Percentiles rank a stretch among this genome's conserved stretches.
Evolutionary conservation across 2,888 invertebrate genomes (phyloP).

Genomic region (Dryobotodes eremita): DNA sequence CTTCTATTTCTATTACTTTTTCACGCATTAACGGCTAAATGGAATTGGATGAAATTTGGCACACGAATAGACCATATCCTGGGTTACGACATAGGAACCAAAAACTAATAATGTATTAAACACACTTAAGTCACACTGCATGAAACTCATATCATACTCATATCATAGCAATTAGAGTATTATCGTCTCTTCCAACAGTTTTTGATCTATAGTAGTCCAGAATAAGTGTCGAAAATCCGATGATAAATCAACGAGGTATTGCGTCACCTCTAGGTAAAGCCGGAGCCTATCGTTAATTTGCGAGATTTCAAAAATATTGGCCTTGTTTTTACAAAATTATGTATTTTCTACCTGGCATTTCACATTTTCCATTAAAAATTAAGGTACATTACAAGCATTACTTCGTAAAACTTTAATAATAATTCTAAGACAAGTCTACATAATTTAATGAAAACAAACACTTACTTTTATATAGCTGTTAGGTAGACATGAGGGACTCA

Average conservation of each 20-base stretch:
- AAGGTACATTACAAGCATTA: neutral
- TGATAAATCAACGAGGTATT: neutral
- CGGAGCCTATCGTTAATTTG: neutral
- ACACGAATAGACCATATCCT: neutral
- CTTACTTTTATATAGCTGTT: conserved; percentile 46
- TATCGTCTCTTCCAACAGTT: neutral
- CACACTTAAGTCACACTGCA: neutral
- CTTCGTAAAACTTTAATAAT: conserved; percentile 23
- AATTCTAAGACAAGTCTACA: conserved; percentile 29
- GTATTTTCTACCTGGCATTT: neutral
- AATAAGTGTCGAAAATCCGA: neutral
- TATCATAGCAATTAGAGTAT: no score
- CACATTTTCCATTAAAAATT: neutral
- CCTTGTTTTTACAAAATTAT: neutral
- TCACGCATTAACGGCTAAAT: neutral
- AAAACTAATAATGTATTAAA: neutral
- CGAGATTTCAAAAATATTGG: neutral
- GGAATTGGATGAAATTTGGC: neutral
- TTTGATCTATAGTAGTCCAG: neutral
- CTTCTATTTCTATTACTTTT: neutral
- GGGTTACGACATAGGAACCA: neutral
- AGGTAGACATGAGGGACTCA: conserved; percentile 63
- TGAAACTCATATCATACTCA: no score
- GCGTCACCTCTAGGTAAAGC: neutral
- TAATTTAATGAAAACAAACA: conserved; percentile 54